Base-by-base conservation (phyloP, 2,797 vertebrate genomes). In the Pangasius sanitwongsei region DNA sequence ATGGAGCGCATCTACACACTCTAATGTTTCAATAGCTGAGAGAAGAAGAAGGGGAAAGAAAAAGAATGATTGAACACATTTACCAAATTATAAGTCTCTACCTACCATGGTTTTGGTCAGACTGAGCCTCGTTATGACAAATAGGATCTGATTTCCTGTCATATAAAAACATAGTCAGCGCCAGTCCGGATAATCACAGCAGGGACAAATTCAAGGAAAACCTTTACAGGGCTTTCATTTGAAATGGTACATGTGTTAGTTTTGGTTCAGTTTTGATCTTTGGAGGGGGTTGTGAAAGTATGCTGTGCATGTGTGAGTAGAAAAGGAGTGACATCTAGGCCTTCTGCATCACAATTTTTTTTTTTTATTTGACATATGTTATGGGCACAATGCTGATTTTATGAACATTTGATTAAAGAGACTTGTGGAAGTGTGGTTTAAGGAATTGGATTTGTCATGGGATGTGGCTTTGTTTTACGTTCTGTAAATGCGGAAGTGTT, bases 151-250 rank as follows among this genome's bases (percentile, higher is more conserved):
- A 91, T 91, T 85, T 86, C 67, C 87, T 90, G 82, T 87, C 89
- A 90, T 55, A 82, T 57, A 72, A 87, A 63, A 90, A 90, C 86
- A 89, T 82, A 86, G 78, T 88, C 70, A 84, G 84, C n/a, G 81
- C 89, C 75, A 74, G 86, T 87, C 55, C 20, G 83, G 72, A 88
- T 91, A 86, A 90, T 75, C 89, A 57, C 83, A 77, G 69, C 44
- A 63, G 57, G 72, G 87, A 87, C 86, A 91, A 91, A 89, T 86
- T 69, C 72, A 87, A 50, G 50, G 55, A 87, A 91, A 88, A 81
- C 75, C 91, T 90, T 92, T 87, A 87, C 86, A 90, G 90, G 83
- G 53, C 91, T 91, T 91, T 88, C 48, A 82, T 89, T 92, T 83
- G 74, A 89, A 86, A 88, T 84, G 67, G 85, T 88, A 87, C 85